Evolutionary conservation across 2,888 invertebrate genomes (phyloP).

Genomic region (Lasius platythorax): DNA sequence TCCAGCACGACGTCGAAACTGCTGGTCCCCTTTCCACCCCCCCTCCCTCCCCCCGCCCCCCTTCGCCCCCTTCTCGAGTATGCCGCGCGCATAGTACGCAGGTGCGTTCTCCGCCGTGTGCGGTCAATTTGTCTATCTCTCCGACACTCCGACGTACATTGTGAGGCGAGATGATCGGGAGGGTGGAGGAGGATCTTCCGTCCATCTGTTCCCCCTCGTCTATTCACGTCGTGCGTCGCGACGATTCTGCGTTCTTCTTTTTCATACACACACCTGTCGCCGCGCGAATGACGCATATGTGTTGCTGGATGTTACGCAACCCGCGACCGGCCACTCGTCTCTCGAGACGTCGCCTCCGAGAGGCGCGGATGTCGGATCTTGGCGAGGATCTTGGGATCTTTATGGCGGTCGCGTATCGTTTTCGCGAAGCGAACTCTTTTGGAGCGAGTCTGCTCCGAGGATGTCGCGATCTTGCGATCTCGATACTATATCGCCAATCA

Average conservation of each 20-base stretch:
- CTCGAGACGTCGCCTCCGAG: no score
- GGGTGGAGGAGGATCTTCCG: no score
- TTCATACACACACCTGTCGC: not conserved
- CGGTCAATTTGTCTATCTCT: conserved; percentile 15
- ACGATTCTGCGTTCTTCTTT: not conserved
- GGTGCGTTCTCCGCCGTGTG: not conserved
- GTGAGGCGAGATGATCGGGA: not conserved
- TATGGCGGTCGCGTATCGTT: no score
- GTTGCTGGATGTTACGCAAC: not conserved
- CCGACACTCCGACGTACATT: not conserved
- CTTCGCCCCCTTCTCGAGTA: not conserved
- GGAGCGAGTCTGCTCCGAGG: no score
- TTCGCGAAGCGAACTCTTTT: no score
- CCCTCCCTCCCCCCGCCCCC: not conserved
- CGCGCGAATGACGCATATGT: not conserved
- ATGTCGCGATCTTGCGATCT: no score
- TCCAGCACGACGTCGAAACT: conserved; percentile 65
- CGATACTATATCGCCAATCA: no score
- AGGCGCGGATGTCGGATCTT: no score
- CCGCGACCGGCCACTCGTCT: not conserved
- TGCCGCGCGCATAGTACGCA: not conserved
- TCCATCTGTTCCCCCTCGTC: conserved; percentile 4
- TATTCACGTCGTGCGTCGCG: conserved; percentile 57
- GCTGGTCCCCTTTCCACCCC: not conserved
- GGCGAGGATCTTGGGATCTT: no score